Percentiles rank a stretch among this genome's conserved stretches.
phyloP scores from a whole-genome alignment of 2,888 invertebrate species.

The Morinoia aosen region DNA sequence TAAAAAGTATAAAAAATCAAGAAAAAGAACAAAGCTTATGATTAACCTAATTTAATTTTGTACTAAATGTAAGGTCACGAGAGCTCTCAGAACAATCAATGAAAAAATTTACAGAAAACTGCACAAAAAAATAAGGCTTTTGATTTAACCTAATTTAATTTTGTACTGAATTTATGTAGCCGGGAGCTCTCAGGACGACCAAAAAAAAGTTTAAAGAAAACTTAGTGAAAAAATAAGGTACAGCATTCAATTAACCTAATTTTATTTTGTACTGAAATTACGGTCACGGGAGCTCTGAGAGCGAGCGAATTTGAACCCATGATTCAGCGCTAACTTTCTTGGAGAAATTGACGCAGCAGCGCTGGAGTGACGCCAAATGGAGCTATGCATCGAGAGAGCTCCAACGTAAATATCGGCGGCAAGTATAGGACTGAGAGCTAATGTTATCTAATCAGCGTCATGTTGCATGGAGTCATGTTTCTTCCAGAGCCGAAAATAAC shows the following conservation, averaged over 20 bases:
- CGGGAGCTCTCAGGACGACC: background rate
- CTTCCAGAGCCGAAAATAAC: background rate
- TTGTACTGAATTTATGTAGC: background rate
- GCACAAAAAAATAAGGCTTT: background rate
- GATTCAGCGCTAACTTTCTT: background rate
- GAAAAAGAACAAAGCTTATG: too few species aligned
- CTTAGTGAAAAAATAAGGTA: background rate
- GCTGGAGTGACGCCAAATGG: constrained; percentile 1
- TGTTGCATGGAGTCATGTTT: background rate
- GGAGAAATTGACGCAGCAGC: background rate
- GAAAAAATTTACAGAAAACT: too few species aligned
- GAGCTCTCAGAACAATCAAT: too few species aligned
- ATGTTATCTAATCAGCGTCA: background rate
- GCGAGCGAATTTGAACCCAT: background rate
- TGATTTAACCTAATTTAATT: background rate
- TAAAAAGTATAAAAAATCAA: too few species aligned
- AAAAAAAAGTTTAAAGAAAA: too few species aligned
- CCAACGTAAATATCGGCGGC: background rate
- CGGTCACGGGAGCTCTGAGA: background rate
- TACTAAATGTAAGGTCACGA: too few species aligned
- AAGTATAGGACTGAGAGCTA: background rate
- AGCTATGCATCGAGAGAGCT: background rate
- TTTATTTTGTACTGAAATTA: background rate
- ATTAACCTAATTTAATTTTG: too few species aligned
- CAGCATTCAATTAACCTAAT: background rate